These are phyloP conservation scores for Omphaloscelis lunosa DNA, from an alignment of 2,888 invertebrate genomes.

Conservation along the genomic window DNA sequence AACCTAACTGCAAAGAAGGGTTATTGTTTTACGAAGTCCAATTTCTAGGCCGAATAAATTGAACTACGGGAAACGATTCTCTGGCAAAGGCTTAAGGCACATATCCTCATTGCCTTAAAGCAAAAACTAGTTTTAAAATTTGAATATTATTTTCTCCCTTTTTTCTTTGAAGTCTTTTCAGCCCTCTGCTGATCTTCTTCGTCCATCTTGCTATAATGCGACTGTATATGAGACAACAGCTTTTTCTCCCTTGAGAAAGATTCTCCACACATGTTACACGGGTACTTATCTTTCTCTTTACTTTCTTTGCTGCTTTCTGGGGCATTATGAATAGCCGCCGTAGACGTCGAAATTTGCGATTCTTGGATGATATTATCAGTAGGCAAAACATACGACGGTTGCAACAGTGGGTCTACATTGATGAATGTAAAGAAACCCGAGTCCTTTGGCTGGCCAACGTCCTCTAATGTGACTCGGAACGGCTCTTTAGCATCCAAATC, in stretches of 20 bases:
- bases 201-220: slow-evolving; percentile 85
- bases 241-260: slow-evolving; percentile 86
- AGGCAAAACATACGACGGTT: slow-evolving; percentile 86
- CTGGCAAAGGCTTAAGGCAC: neutral
- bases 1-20: neutral
- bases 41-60: neutral
- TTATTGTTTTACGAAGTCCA: neutral
- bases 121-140: slow-evolving; percentile 10
- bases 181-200: slow-evolving; percentile 78
- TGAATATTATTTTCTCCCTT: slow-evolving; percentile 64
- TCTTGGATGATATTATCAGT: slow-evolving; percentile 87
- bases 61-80: neutral
- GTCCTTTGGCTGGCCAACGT: slow-evolving; percentile 76
- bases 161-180: slow-evolving; percentile 69
- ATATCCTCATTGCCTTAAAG: slow-evolving; percentile 10
- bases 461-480: slow-evolving; percentile 78
- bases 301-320: slow-evolving; percentile 61
- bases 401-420: slow-evolving; percentile 85
- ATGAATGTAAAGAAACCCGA: slow-evolving; percentile 85
- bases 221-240: slow-evolving; percentile 83
- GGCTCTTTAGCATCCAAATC: slow-evolving; percentile 69
- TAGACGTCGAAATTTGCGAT: slow-evolving; percentile 86
- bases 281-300: slow-evolving; percentile 76
- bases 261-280: slow-evolving; percentile 85
- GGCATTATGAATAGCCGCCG: slow-evolving; percentile 67